A percentile compares a stretch with the other conserved stretches of the same genome.
Conservation (phyloP, 2,888 invertebrate species). For the Keiferia lycopersicella region DNA sequence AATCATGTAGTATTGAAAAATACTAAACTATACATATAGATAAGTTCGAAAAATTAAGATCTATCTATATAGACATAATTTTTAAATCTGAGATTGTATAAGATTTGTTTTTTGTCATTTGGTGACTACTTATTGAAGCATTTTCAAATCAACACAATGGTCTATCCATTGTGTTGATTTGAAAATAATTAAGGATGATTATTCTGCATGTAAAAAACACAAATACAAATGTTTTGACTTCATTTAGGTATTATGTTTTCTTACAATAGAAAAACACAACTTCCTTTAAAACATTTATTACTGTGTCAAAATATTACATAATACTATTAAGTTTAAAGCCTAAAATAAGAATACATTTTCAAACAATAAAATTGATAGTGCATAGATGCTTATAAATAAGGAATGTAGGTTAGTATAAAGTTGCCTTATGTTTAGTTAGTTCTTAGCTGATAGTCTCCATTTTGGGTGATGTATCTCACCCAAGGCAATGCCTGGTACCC, state of each 20-base stretch:
- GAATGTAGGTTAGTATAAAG: constrained; percentile 44
- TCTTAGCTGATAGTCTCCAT: constrained; percentile 98
- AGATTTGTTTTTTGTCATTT: too few relatives aligned
- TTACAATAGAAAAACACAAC: background rate
- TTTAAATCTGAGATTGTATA: too few relatives aligned
- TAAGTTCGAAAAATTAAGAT: too few relatives aligned
- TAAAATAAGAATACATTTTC: constrained; percentile 58
- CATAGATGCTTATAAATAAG: constrained; percentile 47
- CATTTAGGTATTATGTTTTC: background rate
- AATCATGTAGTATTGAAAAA: too few relatives aligned
- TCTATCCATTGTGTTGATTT: too few relatives aligned
- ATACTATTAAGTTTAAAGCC: constrained; percentile 53
- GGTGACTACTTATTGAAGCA: too few relatives aligned
- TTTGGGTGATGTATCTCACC: constrained; percentile 99
- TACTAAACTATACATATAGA: too few relatives aligned
- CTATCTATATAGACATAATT: too few relatives aligned
- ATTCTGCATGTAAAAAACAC: too few relatives aligned
- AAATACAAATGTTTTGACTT: too few relatives aligned
- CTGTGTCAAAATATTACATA: constrained; percentile 56
- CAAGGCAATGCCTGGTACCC: constrained; percentile 99
- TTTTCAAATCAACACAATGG: too few relatives aligned
- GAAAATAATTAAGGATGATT: too few relatives aligned
- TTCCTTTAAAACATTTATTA: constrained; percentile 48
- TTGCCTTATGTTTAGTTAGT: constrained; percentile 85
- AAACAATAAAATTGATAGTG: constrained; percentile 54